Base-by-base conservation (phyloP, 2,888 invertebrate genomes). In the Trissoscelio sp. region DNA sequence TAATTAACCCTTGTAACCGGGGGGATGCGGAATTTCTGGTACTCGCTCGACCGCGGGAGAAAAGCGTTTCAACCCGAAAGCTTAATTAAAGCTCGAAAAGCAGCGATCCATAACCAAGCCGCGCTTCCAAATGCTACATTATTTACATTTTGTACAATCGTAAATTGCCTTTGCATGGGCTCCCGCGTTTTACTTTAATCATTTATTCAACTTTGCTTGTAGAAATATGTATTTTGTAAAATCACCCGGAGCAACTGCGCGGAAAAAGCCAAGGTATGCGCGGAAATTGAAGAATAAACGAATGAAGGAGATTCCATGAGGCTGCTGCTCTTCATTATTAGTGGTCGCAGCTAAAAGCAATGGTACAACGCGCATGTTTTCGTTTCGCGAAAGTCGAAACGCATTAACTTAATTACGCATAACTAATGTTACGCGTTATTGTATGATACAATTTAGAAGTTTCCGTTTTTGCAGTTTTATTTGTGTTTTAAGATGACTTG, bases 61-160 rank as follows among this genome's bases (percentile, higher is more conserved):
- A 79, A 73, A 67, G 58, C 72, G 46, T 77, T 69, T 46, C 57
- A 11, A 58, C 39, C 67, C 57, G 58, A 73, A 79, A 72, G 67
- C 73, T 79, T 73, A 79, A 79, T 79, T 73, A 79, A 79, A 66
- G 53, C 58, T 58, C 58, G 42, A 79, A 79, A 77, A 18, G 77
- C 60, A 62, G 37, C 75, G 51, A 75, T 75, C 58, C 51, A 42
- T 75, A 44, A 44, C 31, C 51, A 37, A 64, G 22, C 51, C 11
- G 14, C 14, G 31, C 46, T 37, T 58, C 51, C 42, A 24, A 67
- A 75, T 42, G 51, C 42, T 60, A 51, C 39, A 67, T 67, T 75
- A 75, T 75, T 75, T 67, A 75, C 58, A 67, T 67, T 75, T 75
- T 46, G 16, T 31, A 75, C 67, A 75, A 60, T 66, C 57, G 66